Evolutionary conservation across 2,888 invertebrate genomes (phyloP).

Genomic region (Eupeodes luniger): DNA sequence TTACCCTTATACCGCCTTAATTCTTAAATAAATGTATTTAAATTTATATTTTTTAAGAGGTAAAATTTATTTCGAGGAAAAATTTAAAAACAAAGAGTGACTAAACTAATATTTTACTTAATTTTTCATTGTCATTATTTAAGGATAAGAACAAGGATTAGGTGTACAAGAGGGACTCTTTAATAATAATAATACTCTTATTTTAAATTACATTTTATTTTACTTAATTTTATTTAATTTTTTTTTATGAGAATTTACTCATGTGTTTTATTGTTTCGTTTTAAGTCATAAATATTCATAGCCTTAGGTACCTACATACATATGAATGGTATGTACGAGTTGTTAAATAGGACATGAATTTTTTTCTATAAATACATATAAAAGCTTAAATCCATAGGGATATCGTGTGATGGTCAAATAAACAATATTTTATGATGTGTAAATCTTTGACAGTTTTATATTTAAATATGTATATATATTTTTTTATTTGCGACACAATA

Average conservation of each 20-base stretch:
- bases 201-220: background rate
- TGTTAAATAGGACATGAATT: background rate
- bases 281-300: conserved; percentile 23
- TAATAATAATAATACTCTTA: background rate
- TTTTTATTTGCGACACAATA: background rate
- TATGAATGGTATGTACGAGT: no score
- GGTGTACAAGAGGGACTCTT: background rate
- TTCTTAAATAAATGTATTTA: background rate
- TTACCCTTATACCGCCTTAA: conserved; percentile 5
- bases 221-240: no score
- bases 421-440: conserved; percentile 29
- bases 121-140: background rate
- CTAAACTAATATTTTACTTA: background rate
- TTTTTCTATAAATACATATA: background rate
- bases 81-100: background rate
- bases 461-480: background rate
- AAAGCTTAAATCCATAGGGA: background rate
- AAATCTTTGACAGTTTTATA: conserved; percentile 23
- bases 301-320: no score
- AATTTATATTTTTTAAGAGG: background rate
- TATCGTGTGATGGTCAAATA: conserved; percentile 3
- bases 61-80: background rate
- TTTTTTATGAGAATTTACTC: background rate
- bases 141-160: background rate
- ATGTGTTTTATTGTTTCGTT: background rate